These are phyloP conservation scores for Stenolophus ochropezus DNA, from an alignment of 2,888 invertebrate genomes.

Conservation along the genomic window DNA sequence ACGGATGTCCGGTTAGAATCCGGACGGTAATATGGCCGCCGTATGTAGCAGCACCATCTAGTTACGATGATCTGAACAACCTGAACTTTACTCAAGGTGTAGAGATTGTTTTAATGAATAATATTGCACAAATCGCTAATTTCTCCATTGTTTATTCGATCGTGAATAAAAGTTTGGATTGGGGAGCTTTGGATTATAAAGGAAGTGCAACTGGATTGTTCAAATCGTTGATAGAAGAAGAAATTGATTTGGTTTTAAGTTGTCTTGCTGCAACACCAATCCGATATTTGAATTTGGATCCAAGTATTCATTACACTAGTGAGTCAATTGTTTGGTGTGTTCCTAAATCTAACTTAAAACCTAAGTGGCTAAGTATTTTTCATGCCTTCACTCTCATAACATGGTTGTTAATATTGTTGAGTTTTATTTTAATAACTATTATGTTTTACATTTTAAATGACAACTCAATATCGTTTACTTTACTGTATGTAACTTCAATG, in stretches of 20 bases:
- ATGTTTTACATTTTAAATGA: constrained; percentile 4
- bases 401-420: constrained; percentile 45
- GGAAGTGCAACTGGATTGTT: constrained; percentile 62
- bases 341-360: constrained; percentile 59
- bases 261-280: constrained; percentile 61
- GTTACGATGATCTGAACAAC: neutral
- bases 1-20: constrained; percentile 67
- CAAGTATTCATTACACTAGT: constrained; percentile 60
- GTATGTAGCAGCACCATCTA: constrained; percentile 66
- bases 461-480: constrained; percentile 30
- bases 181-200: constrained; percentile 62
- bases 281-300: constrained; percentile 61
- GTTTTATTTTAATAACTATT: constrained; percentile 15
- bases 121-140: constrained; percentile 60
- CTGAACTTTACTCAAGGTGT: constrained; percentile 61
- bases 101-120: constrained; percentile 62
- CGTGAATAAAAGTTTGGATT: constrained; percentile 60
- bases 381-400: constrained; percentile 54
- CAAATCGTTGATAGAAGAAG: constrained; percentile 60
- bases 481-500: constrained; percentile 40
- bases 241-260: constrained; percentile 61
- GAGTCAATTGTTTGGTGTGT: constrained; percentile 63
- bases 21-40: constrained; percentile 69
- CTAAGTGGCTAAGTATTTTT: constrained; percentile 61
- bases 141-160: constrained; percentile 61